Evolutionary conservation across 2,113 vertebrate species (phyloP).

Genomic region (Ammodytes dubius): DNA sequence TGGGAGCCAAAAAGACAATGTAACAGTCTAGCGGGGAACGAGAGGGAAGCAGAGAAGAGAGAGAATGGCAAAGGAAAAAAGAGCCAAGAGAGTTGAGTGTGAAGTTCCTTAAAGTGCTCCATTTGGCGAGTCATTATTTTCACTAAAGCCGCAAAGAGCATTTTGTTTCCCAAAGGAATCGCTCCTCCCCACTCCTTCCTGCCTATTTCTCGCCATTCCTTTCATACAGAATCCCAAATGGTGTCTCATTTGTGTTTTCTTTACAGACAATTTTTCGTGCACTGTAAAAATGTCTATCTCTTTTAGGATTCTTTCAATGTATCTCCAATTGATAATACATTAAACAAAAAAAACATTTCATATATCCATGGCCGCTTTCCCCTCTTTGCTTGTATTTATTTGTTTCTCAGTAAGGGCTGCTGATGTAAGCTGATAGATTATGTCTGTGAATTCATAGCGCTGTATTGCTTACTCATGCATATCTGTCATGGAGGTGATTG

Average conservation of each 20-base stretch:
- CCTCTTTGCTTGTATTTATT: conserved; percentile 37
- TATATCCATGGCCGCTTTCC: conserved; percentile 29
- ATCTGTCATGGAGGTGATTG: conserved; percentile 58
- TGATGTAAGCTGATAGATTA: conserved; percentile 67
- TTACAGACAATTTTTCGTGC: conserved; percentile 32
- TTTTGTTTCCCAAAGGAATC: conserved; percentile 79
- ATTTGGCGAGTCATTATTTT: conserved; percentile 87
- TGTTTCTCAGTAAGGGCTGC: conserved; percentile 41
- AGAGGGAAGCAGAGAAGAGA: conserved; percentile 58
- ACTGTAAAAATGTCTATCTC: conserved; percentile 32
- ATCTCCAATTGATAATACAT: conserved; percentile 48
- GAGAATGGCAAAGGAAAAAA: conserved; percentile 62
- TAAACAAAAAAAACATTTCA: conserved; percentile 19
- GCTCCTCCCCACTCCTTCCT: conserved; percentile 40
- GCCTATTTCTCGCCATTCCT: conserved; percentile 36
- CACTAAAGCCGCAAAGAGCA: conserved; percentile 84
- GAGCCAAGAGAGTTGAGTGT: conserved; percentile 81
- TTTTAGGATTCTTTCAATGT: conserved; percentile 39
- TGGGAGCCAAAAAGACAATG: conserved; percentile 74
- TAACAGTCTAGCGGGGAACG: conserved; percentile 56
- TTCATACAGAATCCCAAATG: conserved; percentile 53
- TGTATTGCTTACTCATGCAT: conserved; percentile 71
- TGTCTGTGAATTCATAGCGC: conserved; percentile 53
- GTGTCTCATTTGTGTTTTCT: conserved; percentile 66
- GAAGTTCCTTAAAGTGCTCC: conserved; percentile 85